Base-by-base conservation (phyloP, 2,113 vertebrate genomes). In the Lasiurus cinereus region DNA sequence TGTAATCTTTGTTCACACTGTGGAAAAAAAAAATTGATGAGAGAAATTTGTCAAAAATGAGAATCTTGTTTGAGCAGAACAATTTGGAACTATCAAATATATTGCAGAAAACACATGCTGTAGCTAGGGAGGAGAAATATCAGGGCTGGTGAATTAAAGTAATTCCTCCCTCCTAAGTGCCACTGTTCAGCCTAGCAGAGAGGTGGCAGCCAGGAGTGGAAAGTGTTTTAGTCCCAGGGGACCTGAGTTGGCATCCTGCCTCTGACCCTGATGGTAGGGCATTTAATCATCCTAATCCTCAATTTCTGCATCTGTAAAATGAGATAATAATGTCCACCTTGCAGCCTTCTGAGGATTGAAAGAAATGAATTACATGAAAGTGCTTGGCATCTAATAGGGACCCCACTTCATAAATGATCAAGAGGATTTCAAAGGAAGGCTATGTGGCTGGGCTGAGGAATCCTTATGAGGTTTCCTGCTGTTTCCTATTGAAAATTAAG, bases 61-160 rank as follows among this genome's bases (percentile, higher is more conserved):
- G 98, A 98, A 98, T 97, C 97, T 98, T 98, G 98, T 96, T 97
- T 98, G 97, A 98, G 98, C 97, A 98, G 97, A 98, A 97, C 97
- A 98, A 98, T 98, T 97, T 93, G 97, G 94, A 97, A 97, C 98
- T 98, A 97, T 97, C 96, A 96, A 97, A 96, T 27, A 24, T 86
- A 96, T 85, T 85, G 59, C 88, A 93, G 85, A 96, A 96, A 95
- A 96, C 88, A 90, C 33, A 36, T 18, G 11, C 36, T 19, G 39
- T 27, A 29, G 64, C 31, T 24, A 33, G 48, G 80, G 83, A 78
- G 4, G 6, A 79, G 43, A 80, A 73, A 52, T 22, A 9, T 19
- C 2, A 14, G 64, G 67, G 4, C 39, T 73, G 36, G 29, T 54
- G 56, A 76, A 39, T 50, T 18, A 56, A 73, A 73, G 76, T 29